A percentile compares a stretch with the other conserved stretches of the same genome.
Conservation (phyloP, 2,888 invertebrate species). For the Agonopterix arenella region DNA sequence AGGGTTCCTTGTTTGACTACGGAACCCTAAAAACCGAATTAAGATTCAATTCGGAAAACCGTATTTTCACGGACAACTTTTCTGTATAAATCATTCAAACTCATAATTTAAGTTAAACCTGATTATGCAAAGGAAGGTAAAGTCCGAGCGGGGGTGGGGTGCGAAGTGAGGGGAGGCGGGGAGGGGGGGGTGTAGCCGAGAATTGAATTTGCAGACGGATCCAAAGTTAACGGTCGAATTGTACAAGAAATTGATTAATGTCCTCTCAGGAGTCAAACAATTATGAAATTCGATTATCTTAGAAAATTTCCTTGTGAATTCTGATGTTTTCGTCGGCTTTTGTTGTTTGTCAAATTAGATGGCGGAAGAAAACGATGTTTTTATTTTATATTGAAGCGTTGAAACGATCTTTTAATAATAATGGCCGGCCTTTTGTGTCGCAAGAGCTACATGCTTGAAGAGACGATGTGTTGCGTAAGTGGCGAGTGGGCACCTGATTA, state of each 20-base stretch:
- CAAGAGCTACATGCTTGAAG: too few species aligned
- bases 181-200: slow-evolving; percentile 12
- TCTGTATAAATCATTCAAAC: slow-evolving; percentile 54
- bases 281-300: slow-evolving; percentile 59
- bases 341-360: neutral
- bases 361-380: too few species aligned
- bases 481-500: too few species aligned
- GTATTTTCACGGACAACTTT: slow-evolving; percentile 42
- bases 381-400: too few species aligned
- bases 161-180: neutral
- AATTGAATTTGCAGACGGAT: slow-evolving; percentile 65
- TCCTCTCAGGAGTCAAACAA: slow-evolving; percentile 52
- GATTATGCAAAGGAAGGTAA: slow-evolving; percentile 42
- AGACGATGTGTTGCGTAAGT: too few species aligned
- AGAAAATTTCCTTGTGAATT: slow-evolving; percentile 18
- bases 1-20: too few species aligned
- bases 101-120: slow-evolving; percentile 58
- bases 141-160: slow-evolving; percentile 5
- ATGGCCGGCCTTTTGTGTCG: too few species aligned
- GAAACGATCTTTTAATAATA: too few species aligned
- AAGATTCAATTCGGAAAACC: slow-evolving; percentile 15
- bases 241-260: slow-evolving; percentile 68
- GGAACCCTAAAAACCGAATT: slow-evolving; percentile 2
- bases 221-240: slow-evolving; percentile 54
- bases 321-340: slow-evolving; percentile 1